Evolutionary conservation across 1,140 invertebrate species (phyloP).

Genomic region (Cepaea nemoralis): DNA sequence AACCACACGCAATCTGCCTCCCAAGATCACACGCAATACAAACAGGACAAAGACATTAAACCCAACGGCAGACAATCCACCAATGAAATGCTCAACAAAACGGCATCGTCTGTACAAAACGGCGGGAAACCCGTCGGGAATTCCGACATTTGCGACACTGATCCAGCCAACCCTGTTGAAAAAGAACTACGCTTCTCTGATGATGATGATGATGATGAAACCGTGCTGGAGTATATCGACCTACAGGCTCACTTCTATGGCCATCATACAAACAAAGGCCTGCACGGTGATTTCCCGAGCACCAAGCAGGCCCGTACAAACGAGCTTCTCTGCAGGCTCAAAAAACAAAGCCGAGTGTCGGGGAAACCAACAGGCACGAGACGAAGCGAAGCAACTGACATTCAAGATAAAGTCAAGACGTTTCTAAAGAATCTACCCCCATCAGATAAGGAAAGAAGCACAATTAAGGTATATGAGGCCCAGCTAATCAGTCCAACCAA

Average conservation of each 20-base stretch:
- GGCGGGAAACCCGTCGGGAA: not conserved
- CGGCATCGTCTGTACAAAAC: not conserved
- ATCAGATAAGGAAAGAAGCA: not conserved
- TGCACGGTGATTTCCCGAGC: too few relatives aligned
- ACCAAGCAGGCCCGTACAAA: too few relatives aligned
- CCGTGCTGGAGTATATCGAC: constrained; percentile 51
- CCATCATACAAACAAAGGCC: not conserved
- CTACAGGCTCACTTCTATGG: constrained; percentile 14
- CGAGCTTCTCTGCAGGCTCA: too few relatives aligned
- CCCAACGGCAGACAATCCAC: too few relatives aligned
- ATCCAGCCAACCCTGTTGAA: not conserved
- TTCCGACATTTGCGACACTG: not conserved
- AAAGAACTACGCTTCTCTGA: not conserved
- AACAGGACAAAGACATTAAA: too few relatives aligned
- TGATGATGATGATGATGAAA: constrained; percentile 55
- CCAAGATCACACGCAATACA: too few relatives aligned
- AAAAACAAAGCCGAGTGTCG: too few relatives aligned
- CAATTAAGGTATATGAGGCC: not conserved
- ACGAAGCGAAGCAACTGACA: too few relatives aligned
- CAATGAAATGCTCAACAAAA: too few relatives aligned
- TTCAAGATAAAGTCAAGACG: constrained; percentile 55
- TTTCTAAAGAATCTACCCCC: constrained; percentile 47
- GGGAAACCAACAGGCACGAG: too few relatives aligned
- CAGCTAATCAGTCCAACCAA: not conserved
- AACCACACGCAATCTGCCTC: too few relatives aligned